These are phyloP conservation scores for Coptodon rendalli DNA, from an alignment of 2,113 vertebrate species.

Conservation along the genomic window DNA sequence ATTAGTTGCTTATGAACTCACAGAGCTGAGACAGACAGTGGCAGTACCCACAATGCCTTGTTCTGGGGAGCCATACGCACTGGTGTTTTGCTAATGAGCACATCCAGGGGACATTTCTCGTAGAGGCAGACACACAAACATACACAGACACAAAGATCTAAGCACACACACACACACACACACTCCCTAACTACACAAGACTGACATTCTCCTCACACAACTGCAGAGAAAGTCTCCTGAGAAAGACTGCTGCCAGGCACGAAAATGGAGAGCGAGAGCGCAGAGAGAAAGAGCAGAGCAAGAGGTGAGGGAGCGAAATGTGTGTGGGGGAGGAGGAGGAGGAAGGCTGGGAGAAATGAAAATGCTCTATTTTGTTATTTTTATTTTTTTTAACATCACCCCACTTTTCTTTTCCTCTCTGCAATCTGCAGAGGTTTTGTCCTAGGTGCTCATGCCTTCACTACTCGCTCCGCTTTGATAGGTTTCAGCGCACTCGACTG, in stretches of 20 bases:
- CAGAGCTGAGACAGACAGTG: constrained; percentile 20
- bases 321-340: background rate
- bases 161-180: background rate
- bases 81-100: constrained; percentile 63
- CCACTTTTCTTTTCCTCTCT: background rate
- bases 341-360: background rate
- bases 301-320: constrained; percentile 30
- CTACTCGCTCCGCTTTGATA: constrained; percentile 32
- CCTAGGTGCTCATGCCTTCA: constrained; percentile 18
- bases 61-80: constrained; percentile 39
- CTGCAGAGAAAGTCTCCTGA: constrained; percentile 58
- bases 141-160: background rate
- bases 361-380: background rate
- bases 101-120: constrained; percentile 44
- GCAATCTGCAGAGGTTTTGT: constrained; percentile 20
- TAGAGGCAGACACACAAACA: background rate
- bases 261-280: constrained; percentile 21
- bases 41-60: constrained; percentile 58
- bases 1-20: constrained; percentile 37
- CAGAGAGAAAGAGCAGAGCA: constrained; percentile 34
- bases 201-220: constrained; percentile 60
- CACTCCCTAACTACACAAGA: constrained; percentile 18
- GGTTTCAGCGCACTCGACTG: constrained; percentile 49
- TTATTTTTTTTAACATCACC: background rate
- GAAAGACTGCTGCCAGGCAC: constrained; percentile 58